Conservation (phyloP, 2,888 invertebrate species). For the Gibbula magus region DNA sequence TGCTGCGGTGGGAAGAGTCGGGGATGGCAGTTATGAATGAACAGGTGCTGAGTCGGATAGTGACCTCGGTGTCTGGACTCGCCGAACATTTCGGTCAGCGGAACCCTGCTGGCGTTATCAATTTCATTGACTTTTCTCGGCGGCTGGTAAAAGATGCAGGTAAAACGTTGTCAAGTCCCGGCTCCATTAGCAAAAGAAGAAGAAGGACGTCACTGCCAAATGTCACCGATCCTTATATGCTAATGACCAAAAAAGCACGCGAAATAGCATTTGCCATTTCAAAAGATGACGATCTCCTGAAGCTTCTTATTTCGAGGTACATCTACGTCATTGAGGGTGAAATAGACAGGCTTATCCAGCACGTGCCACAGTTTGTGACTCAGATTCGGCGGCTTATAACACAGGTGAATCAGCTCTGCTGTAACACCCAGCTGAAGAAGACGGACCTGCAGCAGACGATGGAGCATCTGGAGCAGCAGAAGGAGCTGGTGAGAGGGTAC, state of each 20-base stretch:
- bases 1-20: background rate
- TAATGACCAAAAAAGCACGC: background rate
- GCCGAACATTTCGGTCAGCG: background rate
- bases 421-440: conserved; percentile 40
- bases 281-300: background rate
- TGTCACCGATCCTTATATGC: background rate
- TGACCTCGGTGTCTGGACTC: background rate
- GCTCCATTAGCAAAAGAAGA: background rate
- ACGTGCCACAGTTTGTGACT: conserved; percentile 47
- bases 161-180: background rate
- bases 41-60: background rate
- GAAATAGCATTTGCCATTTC: background rate
- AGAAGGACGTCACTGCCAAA: background rate
- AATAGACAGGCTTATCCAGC: conserved; percentile 19
- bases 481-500: conserved; percentile 46
- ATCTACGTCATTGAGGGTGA: background rate
- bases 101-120: background rate
- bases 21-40: background rate
- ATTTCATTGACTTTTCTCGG: background rate
- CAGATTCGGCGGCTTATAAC: conserved; percentile 52
- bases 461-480: conserved; percentile 47
- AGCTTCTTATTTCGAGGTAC: conserved; percentile 19
- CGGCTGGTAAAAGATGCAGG: background rate
- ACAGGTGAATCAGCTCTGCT: conserved; percentile 40
- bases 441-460: conserved; percentile 48